Conservation (phyloP, 2,888 invertebrate species). For the Pachydiplax longipennis region DNA sequence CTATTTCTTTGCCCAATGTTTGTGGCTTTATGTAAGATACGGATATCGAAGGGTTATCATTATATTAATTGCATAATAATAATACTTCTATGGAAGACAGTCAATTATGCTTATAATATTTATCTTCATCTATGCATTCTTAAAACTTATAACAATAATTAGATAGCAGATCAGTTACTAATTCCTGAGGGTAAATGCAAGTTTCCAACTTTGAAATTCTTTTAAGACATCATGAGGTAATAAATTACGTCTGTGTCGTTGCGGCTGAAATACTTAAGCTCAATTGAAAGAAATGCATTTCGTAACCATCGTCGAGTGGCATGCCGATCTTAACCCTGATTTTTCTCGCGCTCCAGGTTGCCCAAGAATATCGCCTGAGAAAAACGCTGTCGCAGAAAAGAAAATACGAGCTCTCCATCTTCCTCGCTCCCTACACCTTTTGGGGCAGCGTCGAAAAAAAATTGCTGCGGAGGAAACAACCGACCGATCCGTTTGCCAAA, state of each 20-base stretch:
- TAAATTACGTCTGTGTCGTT: neutral
- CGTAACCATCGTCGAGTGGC: neutral
- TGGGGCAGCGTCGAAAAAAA: neutral
- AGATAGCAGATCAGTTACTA: too few relatives aligned
- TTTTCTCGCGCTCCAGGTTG: neutral
- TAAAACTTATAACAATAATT: too few relatives aligned
- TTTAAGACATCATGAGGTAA: too few relatives aligned
- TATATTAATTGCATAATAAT: too few relatives aligned
- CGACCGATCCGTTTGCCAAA: neutral
- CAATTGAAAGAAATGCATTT: neutral
- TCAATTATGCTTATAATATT: too few relatives aligned
- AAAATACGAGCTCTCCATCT: neutral
- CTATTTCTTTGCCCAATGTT: too few relatives aligned
- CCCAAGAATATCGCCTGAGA: neutral
- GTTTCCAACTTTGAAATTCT: too few relatives aligned
- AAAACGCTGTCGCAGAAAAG: neutral
- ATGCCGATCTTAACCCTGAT: neutral
- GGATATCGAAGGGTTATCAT: too few relatives aligned
- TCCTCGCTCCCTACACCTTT: neutral
- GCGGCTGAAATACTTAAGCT: neutral
- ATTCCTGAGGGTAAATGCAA: too few relatives aligned
- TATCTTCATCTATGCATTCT: too few relatives aligned
- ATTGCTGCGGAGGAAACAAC: neutral
- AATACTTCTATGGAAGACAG: too few relatives aligned
- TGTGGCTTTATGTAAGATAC: too few relatives aligned